Evolutionary conservation across 2,113 vertebrate genomes (phyloP), one percentile per base, ranked within the genome.

Genomic region (Callaeas wilsoni): DNA sequence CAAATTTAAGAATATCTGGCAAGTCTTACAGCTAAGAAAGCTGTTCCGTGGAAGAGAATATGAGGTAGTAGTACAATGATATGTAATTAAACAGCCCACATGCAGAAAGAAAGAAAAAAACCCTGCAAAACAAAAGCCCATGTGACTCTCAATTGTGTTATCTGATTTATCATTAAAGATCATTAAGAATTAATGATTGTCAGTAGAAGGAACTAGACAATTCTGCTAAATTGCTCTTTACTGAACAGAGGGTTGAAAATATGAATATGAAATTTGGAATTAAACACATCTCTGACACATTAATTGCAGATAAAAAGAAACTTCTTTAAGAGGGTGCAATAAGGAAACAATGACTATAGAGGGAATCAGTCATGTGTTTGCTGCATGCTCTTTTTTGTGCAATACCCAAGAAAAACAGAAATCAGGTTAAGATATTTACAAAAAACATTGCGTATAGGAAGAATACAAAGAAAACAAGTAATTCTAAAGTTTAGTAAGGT

Each of bases 271-370:
- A 87, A 93, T 82, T 39, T 16, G 26, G 57, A 92, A 94, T 94
- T 85, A 91, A 92, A 71, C 16, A 85, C 23, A 80, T 33, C 52
- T 81, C 47, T 96, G 94, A 94, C 94, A 96, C 52, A 69, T 79
- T 87, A 95, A 95, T 89, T 93, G 84, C 57, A 83, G 67, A 87
- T 77, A 83, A 78, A 87, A 95, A 95, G 89, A 82, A 94, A 93
- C 39, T 64, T 84, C 70, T 94, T 69, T 71, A 78, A 77, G 17
- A 84, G 44, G 6, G 44, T 70, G 49, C 62, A 91, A 60, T 56
- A 92, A 79, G 82, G 77, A 87, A 89, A 94, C 56, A 78, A 87
- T 76, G 74, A 84, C 37, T 80, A 37, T 6, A 23, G 12, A 73
- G 13, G 37, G 69, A 65, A 89, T 65, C 84, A 92, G 81, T 89